Percentiles rank a stretch among this genome's conserved stretches.
phyloP scores from a whole-genome alignment of 2,888 invertebrate genomes.

The Mesorhabditis spiculigera region DNA sequence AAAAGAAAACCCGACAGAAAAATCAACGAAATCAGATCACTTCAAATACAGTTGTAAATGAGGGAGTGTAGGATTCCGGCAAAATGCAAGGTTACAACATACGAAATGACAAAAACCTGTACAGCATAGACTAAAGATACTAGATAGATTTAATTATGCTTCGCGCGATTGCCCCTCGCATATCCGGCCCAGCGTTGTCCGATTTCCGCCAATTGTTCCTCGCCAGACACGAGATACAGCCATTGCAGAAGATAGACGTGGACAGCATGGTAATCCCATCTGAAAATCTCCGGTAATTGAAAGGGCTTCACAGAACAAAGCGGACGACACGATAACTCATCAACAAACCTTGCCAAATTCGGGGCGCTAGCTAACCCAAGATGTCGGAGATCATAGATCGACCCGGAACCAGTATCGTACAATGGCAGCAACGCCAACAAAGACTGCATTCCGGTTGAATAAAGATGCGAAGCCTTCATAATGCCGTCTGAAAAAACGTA shows the following conservation, averaged over 20 bases:
- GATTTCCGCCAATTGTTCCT: constrained; percentile 50
- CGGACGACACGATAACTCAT: not conserved
- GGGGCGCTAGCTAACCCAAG: constrained; percentile 75
- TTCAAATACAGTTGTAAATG: too few relatives aligned
- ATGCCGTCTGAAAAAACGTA: not conserved
- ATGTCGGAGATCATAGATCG: constrained; percentile 91
- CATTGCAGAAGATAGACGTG: constrained; percentile 85
- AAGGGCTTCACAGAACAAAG: too few relatives aligned
- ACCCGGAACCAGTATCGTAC: constrained; percentile 91
- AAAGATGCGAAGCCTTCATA: constrained; percentile 31
- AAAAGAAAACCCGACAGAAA: too few relatives aligned
- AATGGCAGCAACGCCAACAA: constrained; percentile 81
- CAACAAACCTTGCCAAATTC: constrained; percentile 77
- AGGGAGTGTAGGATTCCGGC: too few relatives aligned
- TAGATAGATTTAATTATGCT: constrained; percentile 28
- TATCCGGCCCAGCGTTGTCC: constrained; percentile 55
- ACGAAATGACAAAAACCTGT: too few relatives aligned
- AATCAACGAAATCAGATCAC: too few relatives aligned
- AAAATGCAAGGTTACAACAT: too few relatives aligned
- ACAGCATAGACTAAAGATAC: not conserved
- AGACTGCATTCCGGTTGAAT: constrained; percentile 69
- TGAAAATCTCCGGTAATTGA: constrained; percentile 8
- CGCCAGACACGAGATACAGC: constrained; percentile 75
- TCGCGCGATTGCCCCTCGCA: constrained; percentile 50
- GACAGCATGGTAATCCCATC: constrained; percentile 96